Conservation (phyloP, 2,888 invertebrate genomes). For the Tetragnatha montana region DNA sequence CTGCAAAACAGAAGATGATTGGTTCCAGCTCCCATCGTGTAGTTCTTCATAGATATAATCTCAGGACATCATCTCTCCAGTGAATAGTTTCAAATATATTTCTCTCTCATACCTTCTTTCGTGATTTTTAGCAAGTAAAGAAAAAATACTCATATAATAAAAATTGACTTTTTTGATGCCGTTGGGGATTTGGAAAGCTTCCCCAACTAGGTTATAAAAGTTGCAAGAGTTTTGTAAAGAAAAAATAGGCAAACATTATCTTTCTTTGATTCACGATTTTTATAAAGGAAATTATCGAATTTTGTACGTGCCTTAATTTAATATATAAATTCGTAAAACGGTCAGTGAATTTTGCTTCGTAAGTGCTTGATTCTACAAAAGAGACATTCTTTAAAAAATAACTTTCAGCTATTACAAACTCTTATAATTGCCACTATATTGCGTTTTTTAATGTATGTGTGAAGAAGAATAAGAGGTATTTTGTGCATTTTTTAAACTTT, state of each 20-base stretch:
- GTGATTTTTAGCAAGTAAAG: slow-evolving; percentile 19
- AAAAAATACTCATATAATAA: slow-evolving; percentile 38
- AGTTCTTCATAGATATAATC: background rate
- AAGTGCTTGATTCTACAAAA: too few species aligned
- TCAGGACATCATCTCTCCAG: background rate
- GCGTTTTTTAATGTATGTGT: too few species aligned
- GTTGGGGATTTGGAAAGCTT: slow-evolving; percentile 12
- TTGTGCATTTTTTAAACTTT: too few species aligned
- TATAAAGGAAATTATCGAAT: slow-evolving; percentile 24
- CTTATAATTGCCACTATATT: too few species aligned
- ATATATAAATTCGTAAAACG: too few species aligned
- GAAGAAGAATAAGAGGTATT: too few species aligned
- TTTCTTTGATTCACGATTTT: slow-evolving; percentile 30
- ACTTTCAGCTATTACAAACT: too few species aligned
- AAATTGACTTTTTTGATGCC: slow-evolving; percentile 49
- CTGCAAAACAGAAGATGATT: slow-evolving; percentile 56
- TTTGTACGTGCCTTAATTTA: background rate
- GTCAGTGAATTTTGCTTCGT: too few species aligned
- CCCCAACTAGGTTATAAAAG: background rate
- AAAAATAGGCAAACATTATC: background rate
- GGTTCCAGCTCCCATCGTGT: background rate
- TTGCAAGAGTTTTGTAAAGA: background rate
- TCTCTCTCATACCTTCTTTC: slow-evolving; percentile 45
- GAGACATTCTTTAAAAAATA: too few species aligned
- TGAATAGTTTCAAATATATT: slow-evolving; percentile 44